Evolutionary conservation across 2,888 invertebrate species (phyloP).

Genomic region (Macaria notata): DNA sequence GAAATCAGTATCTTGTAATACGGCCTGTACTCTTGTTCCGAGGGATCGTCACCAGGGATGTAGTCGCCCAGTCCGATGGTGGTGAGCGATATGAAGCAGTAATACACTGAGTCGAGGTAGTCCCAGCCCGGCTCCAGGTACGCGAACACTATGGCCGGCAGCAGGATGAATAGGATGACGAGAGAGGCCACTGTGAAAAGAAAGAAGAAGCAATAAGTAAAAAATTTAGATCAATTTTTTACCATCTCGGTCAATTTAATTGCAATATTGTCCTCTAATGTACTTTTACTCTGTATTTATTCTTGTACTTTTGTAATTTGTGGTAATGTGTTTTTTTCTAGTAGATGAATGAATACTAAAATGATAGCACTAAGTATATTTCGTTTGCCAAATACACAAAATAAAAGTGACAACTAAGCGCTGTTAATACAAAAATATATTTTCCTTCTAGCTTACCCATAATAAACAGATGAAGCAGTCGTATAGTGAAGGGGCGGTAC

Average conservation of each 20-base stretch:
- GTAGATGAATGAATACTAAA: too few relatives aligned
- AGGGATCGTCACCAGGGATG: constrained; percentile 89
- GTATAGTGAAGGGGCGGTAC: constrained; percentile 88
- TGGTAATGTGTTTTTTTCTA: too few relatives aligned
- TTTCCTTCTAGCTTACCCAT: constrained; percentile 79
- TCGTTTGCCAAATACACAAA: too few relatives aligned
- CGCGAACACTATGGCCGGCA: constrained; percentile 90
- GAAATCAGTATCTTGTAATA: constrained; percentile 92
- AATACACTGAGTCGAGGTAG: constrained; percentile 93
- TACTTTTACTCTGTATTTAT: too few relatives aligned
- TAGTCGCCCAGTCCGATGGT: constrained; percentile 95
- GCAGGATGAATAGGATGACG: constrained; percentile 84
- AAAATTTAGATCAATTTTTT: too few relatives aligned
- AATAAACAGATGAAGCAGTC: constrained; percentile 88
- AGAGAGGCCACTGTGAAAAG: constrained; percentile 74
- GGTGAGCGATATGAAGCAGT: constrained; percentile 94
- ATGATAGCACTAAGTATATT: too few relatives aligned
- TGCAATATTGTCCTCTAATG: too few relatives aligned
- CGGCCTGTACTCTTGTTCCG: constrained; percentile 88
- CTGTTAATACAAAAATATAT: too few relatives aligned
- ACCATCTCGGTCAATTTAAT: too few relatives aligned
- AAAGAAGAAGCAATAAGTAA: constrained; percentile 1
- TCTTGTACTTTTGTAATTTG: too few relatives aligned
- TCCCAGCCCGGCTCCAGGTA: constrained; percentile 91
- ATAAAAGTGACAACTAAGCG: too few relatives aligned